These are phyloP conservation scores for Diaphora mendica DNA, from an alignment of 2,888 invertebrate species.

Conservation along the genomic window DNA sequence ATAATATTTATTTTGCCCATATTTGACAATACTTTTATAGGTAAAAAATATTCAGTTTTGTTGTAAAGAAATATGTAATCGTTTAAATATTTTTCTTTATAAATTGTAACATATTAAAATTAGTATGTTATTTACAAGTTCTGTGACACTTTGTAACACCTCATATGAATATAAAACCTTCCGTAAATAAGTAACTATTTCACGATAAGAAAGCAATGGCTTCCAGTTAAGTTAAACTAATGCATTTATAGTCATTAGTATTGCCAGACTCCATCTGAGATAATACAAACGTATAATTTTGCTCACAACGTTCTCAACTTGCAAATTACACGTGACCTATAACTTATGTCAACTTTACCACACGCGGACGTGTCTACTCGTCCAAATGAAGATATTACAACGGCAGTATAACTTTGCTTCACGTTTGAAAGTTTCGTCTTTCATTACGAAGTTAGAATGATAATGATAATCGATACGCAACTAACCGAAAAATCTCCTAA, in stretches of 20 bases:
- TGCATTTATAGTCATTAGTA: not conserved
- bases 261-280: not conserved
- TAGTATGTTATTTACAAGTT: too few species aligned
- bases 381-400: not conserved
- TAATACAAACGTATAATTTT: not conserved
- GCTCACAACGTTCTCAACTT: not conserved
- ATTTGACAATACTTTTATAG: too few species aligned
- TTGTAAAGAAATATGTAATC: too few species aligned
- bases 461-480: constrained; percentile 46
- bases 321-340: not conserved
- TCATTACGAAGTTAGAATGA: not conserved
- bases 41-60: too few species aligned
- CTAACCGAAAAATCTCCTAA: constrained; percentile 37
- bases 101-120: too few species aligned
- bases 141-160: too few species aligned
- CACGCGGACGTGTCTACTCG: not conserved
- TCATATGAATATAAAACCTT: too few species aligned
- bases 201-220: not conserved
- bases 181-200: not conserved
- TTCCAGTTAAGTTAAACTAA: not conserved
- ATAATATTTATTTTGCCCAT: too few species aligned
- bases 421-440: constrained; percentile 6
- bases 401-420: not conserved
- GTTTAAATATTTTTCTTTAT: too few species aligned
- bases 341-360: not conserved